Conservation (phyloP, 2,888 invertebrate species). For the Desoria tigrina region DNA sequence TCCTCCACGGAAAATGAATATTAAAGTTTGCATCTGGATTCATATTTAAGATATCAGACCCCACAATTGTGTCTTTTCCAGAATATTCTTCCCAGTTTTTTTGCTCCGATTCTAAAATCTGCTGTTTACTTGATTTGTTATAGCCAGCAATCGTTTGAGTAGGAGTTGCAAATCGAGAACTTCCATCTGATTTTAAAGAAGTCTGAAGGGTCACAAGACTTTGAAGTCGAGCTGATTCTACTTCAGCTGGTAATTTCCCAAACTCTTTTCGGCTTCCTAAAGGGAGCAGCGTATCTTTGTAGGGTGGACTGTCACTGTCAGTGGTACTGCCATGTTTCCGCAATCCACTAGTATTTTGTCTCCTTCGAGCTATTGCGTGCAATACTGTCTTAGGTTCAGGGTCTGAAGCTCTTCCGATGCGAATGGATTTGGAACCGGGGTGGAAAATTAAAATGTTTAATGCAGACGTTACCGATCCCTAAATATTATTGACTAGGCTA, state of each 20-base stretch:
- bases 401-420: conserved; percentile 89
- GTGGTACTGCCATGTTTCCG: conserved; percentile 26
- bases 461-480: too few relatives aligned
- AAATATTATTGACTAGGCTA: background rate
- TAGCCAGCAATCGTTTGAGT: conserved; percentile 87
- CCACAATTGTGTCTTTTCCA: conserved; percentile 34
- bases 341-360: conserved; percentile 52
- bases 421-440: conserved; percentile 84
- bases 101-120: background rate
- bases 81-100: conserved; percentile 25
- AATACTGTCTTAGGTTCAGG: conserved; percentile 79
- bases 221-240: conserved; percentile 80
- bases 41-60: conserved; percentile 58
- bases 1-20: conserved; percentile 83
- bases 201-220: conserved; percentile 84
- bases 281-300: conserved; percentile 50
- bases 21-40: conserved; percentile 74
- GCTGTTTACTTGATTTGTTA: conserved; percentile 66
- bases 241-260: conserved; percentile 66
- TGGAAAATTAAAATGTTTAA: too few relatives aligned
- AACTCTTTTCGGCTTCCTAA: background rate
- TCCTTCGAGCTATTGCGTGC: conserved; percentile 79
- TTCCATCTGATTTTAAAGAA: conserved; percentile 74
- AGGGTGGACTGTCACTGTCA: too few relatives aligned
- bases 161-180: conserved; percentile 74